phyloP scores from a whole-genome alignment of 2,113 vertebrate genomes.

The Halcyon senegalensis region DNA sequence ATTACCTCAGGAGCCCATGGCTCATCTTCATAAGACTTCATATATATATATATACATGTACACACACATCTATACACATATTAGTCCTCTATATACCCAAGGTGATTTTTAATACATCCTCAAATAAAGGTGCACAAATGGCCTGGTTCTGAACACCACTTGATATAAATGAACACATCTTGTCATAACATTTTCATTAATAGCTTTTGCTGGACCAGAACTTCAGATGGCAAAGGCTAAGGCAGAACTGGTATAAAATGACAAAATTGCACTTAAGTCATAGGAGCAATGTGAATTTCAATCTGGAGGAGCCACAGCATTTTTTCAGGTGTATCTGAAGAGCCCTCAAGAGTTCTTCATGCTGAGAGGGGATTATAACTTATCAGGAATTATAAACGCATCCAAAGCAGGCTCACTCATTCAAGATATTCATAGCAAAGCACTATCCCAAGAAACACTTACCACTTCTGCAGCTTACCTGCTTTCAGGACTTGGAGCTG shows the following conservation, averaged over 20 bases:
- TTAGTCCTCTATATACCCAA: not conserved
- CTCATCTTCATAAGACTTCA: too few relatives aligned
- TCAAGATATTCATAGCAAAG: not conserved
- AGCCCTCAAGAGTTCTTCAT: not conserved
- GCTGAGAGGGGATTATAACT: not conserved
- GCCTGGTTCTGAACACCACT: not conserved
- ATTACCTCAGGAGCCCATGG: too few relatives aligned
- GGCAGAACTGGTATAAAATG: not conserved
- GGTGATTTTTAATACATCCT: not conserved
- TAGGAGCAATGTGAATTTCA: not conserved
- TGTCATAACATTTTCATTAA: not conserved
- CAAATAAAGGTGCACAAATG: not conserved
- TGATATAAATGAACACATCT: not conserved
- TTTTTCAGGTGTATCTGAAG: not conserved
- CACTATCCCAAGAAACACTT: not conserved
- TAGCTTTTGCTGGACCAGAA: not conserved
- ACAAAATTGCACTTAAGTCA: not conserved
- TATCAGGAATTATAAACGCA: not conserved
- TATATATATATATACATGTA: too few relatives aligned
- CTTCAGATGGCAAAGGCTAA: not conserved
- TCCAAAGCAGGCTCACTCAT: not conserved
- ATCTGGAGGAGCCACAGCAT: not conserved
- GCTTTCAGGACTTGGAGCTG: not conserved
- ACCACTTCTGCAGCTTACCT: not conserved
- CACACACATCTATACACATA: not conserved